Evolutionary conservation across 2,888 invertebrate species (phyloP).

Genomic region (Abrostola tripartita): DNA sequence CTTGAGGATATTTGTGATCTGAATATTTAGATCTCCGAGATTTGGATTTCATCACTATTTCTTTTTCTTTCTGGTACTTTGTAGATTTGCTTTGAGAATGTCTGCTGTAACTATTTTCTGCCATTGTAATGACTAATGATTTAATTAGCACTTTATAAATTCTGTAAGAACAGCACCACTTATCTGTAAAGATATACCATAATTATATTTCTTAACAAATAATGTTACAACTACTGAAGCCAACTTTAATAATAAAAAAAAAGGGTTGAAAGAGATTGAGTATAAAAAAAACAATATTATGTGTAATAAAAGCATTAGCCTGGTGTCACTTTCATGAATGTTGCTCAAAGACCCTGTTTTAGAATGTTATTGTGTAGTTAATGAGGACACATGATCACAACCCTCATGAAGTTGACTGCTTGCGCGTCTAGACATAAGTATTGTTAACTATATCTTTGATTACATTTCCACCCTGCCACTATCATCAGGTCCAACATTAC

Average conservation of each 20-base stretch:
- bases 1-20: constrained; percentile 56
- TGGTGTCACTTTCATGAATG: constrained; percentile 70
- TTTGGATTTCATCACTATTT: constrained; percentile 62
- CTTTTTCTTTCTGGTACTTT: constrained; percentile 63
- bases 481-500: constrained; percentile 77
- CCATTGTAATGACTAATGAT: constrained; percentile 64
- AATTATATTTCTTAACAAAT: constrained; percentile 52
- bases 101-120: constrained; percentile 63
- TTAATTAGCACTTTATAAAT: constrained; percentile 49
- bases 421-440: constrained; percentile 64
- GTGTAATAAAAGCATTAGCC: constrained; percentile 62
- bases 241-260: constrained; percentile 41
- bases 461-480: constrained; percentile 85
- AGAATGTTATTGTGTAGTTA: constrained; percentile 8
- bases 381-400: constrained; percentile 46
- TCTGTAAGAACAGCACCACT: constrained; percentile 51
- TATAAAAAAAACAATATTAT: constrained; percentile 36
- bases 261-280: constrained; percentile 40
- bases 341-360: constrained; percentile 42
- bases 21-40: constrained; percentile 62
- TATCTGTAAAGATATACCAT: constrained; percentile 74
- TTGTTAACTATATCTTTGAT: constrained; percentile 84
- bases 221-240: constrained; percentile 39
- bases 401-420: constrained; percentile 76
- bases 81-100: constrained; percentile 61